These are phyloP conservation scores for Threskiornis aethiopicus DNA, from an alignment of 2,797 vertebrate species.

Conservation along the genomic window DNA sequence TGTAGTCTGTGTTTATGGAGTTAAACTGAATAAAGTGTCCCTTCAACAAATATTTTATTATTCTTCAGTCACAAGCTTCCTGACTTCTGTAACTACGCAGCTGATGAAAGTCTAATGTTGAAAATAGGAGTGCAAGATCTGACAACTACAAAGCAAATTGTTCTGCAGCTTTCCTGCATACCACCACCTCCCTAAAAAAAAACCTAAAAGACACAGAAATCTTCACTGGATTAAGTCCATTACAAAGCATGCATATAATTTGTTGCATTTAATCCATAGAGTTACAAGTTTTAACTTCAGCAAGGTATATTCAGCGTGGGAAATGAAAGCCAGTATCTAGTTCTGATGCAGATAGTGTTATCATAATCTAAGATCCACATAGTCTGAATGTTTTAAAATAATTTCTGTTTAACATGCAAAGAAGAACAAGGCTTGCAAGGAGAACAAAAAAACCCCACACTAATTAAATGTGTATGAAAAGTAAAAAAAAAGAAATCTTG, in stretches of 20 bases:
- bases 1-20: not conserved
- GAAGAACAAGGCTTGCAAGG: not conserved
- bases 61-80: not conserved
- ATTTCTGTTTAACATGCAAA: not conserved
- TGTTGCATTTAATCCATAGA: not conserved
- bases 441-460: rapidly evolving
- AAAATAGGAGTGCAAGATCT: not conserved
- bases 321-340: not conserved
- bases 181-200: too few relatives aligned
- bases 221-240: not conserved
- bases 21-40: not conserved
- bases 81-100: not conserved
- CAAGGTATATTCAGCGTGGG: not conserved
- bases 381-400: not conserved
- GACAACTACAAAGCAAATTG: not conserved
- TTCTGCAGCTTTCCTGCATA: not conserved
- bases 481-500: not conserved
- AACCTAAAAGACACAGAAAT: not conserved
- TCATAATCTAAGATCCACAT: not conserved
- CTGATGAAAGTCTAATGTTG: not conserved
- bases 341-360: not conserved
- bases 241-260: not conserved
- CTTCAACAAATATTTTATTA: not conserved
- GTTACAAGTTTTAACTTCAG: not conserved
- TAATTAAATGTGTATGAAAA: not conserved